Conservation (phyloP, 1,140 invertebrate species). For the Cecropterus lyciades region DNA sequence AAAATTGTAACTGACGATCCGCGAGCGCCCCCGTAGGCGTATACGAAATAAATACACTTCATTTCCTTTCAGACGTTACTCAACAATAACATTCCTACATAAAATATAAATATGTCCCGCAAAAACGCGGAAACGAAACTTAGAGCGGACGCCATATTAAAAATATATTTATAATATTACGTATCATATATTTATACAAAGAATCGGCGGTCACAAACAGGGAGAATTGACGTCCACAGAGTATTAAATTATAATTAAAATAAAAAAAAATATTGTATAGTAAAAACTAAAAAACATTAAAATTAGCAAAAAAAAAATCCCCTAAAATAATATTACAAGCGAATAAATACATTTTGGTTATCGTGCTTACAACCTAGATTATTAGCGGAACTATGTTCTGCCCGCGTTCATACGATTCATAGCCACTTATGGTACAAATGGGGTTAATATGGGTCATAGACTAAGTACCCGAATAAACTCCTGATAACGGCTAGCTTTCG, state of each 20-base stretch:
- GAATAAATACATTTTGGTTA: constrained; percentile 54
- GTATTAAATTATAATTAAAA: constrained; percentile 25
- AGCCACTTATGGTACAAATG: constrained; percentile 8
- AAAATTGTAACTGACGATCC: no score
- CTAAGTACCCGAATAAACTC: neutral
- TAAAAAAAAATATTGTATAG: constrained; percentile 5
- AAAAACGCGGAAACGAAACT: neutral
- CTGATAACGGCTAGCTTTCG: neutral
- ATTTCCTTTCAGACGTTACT: neutral
- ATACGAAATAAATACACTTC: no score
- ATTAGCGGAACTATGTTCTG: constrained; percentile 24
- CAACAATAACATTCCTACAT: neutral
- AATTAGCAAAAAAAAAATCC: neutral
- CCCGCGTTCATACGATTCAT: constrained; percentile 1
- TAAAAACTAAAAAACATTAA: constrained; percentile 16
- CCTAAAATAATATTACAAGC: constrained; percentile 30
- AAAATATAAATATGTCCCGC: neutral
- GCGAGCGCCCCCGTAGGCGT: no score
- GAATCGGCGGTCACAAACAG: constrained; percentile 26
- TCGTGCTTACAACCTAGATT: constrained; percentile 42
- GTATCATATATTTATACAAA: constrained; percentile 29
- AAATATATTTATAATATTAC: constrained; percentile 35
- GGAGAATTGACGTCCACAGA: constrained; percentile 32
- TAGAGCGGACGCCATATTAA: constrained; percentile 30
- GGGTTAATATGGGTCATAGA: neutral